Evolutionary conservation across 2,113 vertebrate species (phyloP).

Genomic region (Rattus norvegicus): DNA sequence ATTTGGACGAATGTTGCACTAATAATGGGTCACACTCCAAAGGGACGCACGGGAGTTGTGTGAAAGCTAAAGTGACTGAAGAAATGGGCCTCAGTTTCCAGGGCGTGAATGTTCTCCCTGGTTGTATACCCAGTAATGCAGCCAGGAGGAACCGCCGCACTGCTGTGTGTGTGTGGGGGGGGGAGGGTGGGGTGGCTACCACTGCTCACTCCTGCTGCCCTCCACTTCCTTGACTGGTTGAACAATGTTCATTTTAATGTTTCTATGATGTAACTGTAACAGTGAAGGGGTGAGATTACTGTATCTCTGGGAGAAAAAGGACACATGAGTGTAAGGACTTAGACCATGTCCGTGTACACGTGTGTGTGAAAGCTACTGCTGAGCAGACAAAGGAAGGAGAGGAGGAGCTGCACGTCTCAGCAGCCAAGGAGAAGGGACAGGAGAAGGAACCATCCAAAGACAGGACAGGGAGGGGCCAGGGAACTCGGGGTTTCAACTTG

Average conservation of each 20-base stretch:
- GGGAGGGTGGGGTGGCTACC: neutral
- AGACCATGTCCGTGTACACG: neutral
- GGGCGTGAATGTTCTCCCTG: neutral
- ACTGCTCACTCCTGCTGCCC: neutral
- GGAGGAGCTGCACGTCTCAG: neutral
- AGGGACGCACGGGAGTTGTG: neutral
- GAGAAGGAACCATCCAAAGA: neutral
- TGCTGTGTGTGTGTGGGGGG: neutral
- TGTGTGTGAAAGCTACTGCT: neutral
- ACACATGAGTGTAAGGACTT: conserved; percentile 16
- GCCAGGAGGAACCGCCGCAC: neutral
- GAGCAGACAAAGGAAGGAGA: neutral
- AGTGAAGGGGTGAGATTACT: neutral
- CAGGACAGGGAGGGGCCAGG: neutral
- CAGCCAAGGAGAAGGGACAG: neutral
- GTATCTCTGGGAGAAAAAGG: neutral
- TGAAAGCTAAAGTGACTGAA: neutral
- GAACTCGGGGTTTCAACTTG: neutral
- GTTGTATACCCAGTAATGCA: accelerated
- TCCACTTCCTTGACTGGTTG: neutral
- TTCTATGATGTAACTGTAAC: neutral
- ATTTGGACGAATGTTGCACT: neutral
- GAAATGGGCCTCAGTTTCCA: neutral
- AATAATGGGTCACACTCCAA: neutral
- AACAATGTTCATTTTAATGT: neutral